Evolutionary conservation across 2,113 vertebrate genomes (phyloP), one percentile per base, ranked within the genome.

Genomic region (Marmota monax): DNA sequence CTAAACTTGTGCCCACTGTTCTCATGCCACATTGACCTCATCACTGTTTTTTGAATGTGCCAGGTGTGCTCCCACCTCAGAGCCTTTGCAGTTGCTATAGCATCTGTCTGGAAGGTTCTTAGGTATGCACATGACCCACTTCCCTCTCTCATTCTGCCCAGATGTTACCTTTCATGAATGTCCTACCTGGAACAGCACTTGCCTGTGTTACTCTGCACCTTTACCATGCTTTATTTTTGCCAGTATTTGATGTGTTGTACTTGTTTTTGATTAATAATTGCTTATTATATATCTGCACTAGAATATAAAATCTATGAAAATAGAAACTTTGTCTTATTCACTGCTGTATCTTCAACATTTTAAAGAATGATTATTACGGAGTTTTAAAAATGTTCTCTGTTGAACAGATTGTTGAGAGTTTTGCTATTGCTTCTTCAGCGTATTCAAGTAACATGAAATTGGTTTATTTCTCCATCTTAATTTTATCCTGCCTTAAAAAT

Each of bases 401-500:
- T 69, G 53, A 92, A 18, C n/a, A 74, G 77, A 72, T 48, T 16
- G 0, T 69, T 51, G 27, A 96, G 16, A 89, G 42, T 45, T 14
- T 89, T n/a, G 37, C 56, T 37, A 20, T 63, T 86, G 25, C 16
- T 67, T 90, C 63, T 88, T 53, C 73, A 63, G 39, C 53, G 85
- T 56, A 78, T 48, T 82, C 25, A 73, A n/a, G 74, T 72, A n/a
- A 90, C 2, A 74, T 58, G 29, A 83, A 83, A 86, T 92, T 45
- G 76, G 29, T 92, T 93, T 73, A 79, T 39, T 84, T 94, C 34
- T 88, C 2, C 45, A 92, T 94, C 34, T 88, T 69, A 88, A 69
- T 22, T 69, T 86, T 79, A 12, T 96, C 45, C 17, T 87, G 88
- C 95, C 29, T 77, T 45, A 93, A 85, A 32, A 67, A 51, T 89